Evolutionary conservation across 2,113 vertebrate species (phyloP).

Genomic region (Pteropus alecto): DNA sequence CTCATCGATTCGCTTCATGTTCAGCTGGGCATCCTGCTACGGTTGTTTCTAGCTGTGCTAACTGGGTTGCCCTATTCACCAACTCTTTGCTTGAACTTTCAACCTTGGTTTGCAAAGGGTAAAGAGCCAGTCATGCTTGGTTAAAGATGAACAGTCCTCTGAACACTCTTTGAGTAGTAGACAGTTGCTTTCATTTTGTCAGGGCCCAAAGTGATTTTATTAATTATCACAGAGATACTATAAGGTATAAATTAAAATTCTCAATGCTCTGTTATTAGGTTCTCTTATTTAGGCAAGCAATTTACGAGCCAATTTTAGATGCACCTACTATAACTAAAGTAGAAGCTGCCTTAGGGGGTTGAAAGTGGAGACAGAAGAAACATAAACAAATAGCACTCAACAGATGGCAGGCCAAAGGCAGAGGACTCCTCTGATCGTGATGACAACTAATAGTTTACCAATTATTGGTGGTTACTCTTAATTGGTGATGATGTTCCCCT

Average conservation of each 20-base stretch:
- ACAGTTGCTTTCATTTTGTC: constrained; percentile 23
- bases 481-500: background rate
- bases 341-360: background rate
- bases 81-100: constrained; percentile 12
- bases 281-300: background rate
- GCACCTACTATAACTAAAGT: background rate
- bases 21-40: background rate
- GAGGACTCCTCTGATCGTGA: background rate
- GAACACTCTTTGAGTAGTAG: background rate
- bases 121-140: background rate
- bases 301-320: background rate
- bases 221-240: background rate
- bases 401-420: background rate
- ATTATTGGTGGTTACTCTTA: background rate
- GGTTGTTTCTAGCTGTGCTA: background rate
- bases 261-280: background rate
- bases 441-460: background rate
- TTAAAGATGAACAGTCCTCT: constrained; percentile 17
- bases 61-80: background rate
- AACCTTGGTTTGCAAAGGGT: background rate
- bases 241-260: background rate
- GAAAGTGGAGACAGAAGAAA: background rate
- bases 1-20: background rate
- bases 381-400: background rate
- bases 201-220: background rate